Conservation (phyloP, 2,888 invertebrate genomes). For the Blera fallax region DNA sequence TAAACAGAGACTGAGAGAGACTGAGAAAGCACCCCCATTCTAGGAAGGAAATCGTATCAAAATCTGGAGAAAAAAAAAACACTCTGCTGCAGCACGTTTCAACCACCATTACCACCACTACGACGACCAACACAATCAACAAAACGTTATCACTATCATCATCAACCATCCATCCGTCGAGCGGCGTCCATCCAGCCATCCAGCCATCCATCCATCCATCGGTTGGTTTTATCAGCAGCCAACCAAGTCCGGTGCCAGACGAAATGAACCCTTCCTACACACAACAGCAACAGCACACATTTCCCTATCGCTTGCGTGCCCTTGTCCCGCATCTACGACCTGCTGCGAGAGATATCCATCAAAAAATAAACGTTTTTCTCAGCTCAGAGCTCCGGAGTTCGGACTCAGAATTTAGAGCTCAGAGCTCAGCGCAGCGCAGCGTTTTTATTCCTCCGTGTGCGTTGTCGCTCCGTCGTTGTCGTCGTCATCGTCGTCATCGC, state of each 20-base stretch:
- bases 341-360: constrained; percentile 70
- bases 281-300: constrained; percentile 29
- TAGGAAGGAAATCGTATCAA: constrained; percentile 54
- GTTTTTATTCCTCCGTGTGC: constrained; percentile 14
- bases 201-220: constrained; percentile 37
- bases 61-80: constrained; percentile 39
- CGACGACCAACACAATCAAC: constrained; percentile 56
- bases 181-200: constrained; percentile 36
- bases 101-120: background rate
- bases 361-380: constrained; percentile 68
- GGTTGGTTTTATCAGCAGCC: constrained; percentile 35
- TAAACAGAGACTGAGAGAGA: constrained; percentile 36
- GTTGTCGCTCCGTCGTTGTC: constrained; percentile 27
- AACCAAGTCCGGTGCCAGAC: constrained; percentile 41
- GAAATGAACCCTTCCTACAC: constrained; percentile 61
- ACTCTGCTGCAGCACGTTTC: constrained; percentile 1
- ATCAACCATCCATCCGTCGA: constrained; percentile 59
- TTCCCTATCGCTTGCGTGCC: constrained; percentile 57
- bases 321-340: constrained; percentile 70
- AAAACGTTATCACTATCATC: constrained; percentile 65
- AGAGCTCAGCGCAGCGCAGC: background rate
- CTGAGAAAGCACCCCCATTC: constrained; percentile 67
- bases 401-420: constrained; percentile 4
- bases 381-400: constrained; percentile 37
- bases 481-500: background rate